A percentile compares a stretch with the other conserved stretches of the same genome.
These are phyloP conservation scores for Taeniopygia guttata DNA, from an alignment of 2,797 vertebrate species.

Conservation along the genomic window DNA sequence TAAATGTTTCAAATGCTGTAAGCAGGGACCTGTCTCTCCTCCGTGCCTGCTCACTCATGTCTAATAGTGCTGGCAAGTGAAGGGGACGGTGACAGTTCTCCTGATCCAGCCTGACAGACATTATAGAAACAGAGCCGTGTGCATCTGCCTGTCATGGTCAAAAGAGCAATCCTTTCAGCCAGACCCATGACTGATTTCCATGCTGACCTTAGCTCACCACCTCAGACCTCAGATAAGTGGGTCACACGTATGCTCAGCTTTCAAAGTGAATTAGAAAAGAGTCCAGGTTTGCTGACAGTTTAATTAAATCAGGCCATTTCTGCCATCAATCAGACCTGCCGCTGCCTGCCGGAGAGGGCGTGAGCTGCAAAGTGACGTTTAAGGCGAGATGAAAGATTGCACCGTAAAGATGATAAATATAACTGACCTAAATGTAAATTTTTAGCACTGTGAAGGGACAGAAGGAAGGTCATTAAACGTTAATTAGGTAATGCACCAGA, in stretches of 20 bases:
- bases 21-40: slow-evolving; percentile 1
- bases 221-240: slow-evolving; percentile 63
- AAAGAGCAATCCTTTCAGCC: slow-evolving; percentile 36
- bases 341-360: slow-evolving; percentile 3
- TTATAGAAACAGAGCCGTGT: not conserved
- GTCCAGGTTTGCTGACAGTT: slow-evolving; percentile 64
- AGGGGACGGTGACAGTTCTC: slow-evolving; percentile 7
- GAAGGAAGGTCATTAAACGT: not conserved
- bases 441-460: not conserved
- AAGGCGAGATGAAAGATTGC: slow-evolving; percentile 34
- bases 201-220: slow-evolving; percentile 55
- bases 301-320: slow-evolving; percentile 70
- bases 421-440: slow-evolving; percentile 50
- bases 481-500: slow-evolving; percentile 34
- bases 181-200: slow-evolving; percentile 22
- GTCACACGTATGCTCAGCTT: slow-evolving; percentile 41
- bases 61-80: slow-evolving; percentile 20
- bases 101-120: slow-evolving; percentile 38
- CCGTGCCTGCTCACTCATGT: slow-evolving; percentile 9
- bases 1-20: slow-evolving; percentile 19
- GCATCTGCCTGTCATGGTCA: slow-evolving; percentile 38
- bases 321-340: slow-evolving; percentile 53
- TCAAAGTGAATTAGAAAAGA: slow-evolving; percentile 46
- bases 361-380: slow-evolving; percentile 12
- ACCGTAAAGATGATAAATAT: slow-evolving; percentile 44